phyloP scores from a whole-genome alignment of 2,113 vertebrate genomes.

The Hydrochoerus hydrochaeris region DNA sequence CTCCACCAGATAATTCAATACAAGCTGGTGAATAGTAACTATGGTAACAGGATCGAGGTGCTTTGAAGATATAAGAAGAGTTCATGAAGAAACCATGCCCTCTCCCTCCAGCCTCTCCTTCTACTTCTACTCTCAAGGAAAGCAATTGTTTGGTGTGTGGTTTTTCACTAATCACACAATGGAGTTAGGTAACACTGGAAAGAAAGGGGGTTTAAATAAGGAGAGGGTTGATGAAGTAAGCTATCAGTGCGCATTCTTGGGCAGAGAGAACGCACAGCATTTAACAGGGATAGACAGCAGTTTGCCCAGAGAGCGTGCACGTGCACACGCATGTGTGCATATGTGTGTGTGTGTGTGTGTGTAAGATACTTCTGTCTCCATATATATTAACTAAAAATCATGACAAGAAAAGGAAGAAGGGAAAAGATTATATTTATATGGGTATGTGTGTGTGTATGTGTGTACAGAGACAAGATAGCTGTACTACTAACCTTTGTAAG shows the following conservation, averaged over 20 bases:
- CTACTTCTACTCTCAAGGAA: slow-evolving; percentile 60
- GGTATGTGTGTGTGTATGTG: no score
- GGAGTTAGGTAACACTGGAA: slow-evolving; percentile 64
- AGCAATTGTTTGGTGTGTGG: slow-evolving; percentile 28
- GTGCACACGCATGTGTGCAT: slow-evolving; percentile 59
- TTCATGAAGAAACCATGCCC: background rate
- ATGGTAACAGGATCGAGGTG: background rate
- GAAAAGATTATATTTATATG: no score
- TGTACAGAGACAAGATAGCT: no score
- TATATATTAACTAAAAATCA: slow-evolving; percentile 69
- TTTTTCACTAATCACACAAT: slow-evolving; percentile 75
- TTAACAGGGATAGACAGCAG: slow-evolving; percentile 65
- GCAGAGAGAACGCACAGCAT: slow-evolving; percentile 72
- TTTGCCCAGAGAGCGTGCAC: slow-evolving; percentile 69
- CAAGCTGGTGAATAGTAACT: background rate
- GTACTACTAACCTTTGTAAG: no score
- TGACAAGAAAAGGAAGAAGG: background rate
- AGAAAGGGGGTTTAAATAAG: slow-evolving; percentile 80
- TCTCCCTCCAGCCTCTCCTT: slow-evolving; percentile 7
- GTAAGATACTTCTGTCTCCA: slow-evolving; percentile 60
- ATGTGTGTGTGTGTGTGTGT: slow-evolving; percentile 33
- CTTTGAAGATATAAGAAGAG: background rate
- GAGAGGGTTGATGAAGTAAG: slow-evolving; percentile 63
- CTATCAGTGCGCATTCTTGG: slow-evolving; percentile 46
- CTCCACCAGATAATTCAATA: background rate